phyloP scores from a whole-genome alignment of 2,888 invertebrate species.

The Platycheirus rosarum region DNA sequence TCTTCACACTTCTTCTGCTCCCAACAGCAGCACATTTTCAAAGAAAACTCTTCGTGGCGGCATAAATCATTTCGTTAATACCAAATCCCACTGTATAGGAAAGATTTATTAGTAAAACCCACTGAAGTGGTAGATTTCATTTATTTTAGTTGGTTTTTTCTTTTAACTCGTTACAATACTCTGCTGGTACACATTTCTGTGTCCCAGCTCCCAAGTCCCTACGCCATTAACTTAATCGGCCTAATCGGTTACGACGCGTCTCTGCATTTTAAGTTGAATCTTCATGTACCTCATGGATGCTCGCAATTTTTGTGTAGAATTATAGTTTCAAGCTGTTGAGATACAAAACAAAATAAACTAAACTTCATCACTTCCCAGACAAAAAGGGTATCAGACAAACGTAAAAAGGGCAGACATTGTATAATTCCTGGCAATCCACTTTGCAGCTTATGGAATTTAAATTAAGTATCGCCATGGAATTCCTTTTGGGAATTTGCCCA shows the following conservation, averaged over 20 bases:
- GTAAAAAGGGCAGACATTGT: slow-evolving; percentile 40
- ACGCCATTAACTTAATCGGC: slow-evolving; percentile 72
- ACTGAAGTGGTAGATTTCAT: slow-evolving; percentile 59
- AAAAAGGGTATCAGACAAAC: not conserved
- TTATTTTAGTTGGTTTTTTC: slow-evolving; percentile 35
- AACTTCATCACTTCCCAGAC: slow-evolving; percentile 17
- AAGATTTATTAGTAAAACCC: slow-evolving; percentile 72
- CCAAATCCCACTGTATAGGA: slow-evolving; percentile 55
- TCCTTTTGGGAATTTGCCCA: slow-evolving; percentile 76
- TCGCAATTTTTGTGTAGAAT: slow-evolving; percentile 62
- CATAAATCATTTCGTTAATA: slow-evolving; percentile 72
- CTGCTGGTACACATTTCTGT: not conserved
- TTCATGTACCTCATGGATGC: slow-evolving; percentile 70
- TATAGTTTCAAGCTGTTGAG: slow-evolving; percentile 41
- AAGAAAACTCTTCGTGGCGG: slow-evolving; percentile 2
- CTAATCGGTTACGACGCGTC: slow-evolving; percentile 74
- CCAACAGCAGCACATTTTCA: slow-evolving; percentile 49
- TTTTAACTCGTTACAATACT: slow-evolving; percentile 4
- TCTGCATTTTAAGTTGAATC: slow-evolving; percentile 74
- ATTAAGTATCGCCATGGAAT: slow-evolving; percentile 80
- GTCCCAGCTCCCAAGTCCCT: slow-evolving; percentile 19
- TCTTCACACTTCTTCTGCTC: not conserved
- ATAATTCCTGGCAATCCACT: slow-evolving; percentile 73
- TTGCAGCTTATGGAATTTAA: slow-evolving; percentile 80
- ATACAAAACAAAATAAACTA: slow-evolving; percentile 52